Evolutionary conservation across 2,797 vertebrate genomes (phyloP), one percentile per base, ranked within the genome.

Genomic region (Acipenser oxyrinchus): DNA sequence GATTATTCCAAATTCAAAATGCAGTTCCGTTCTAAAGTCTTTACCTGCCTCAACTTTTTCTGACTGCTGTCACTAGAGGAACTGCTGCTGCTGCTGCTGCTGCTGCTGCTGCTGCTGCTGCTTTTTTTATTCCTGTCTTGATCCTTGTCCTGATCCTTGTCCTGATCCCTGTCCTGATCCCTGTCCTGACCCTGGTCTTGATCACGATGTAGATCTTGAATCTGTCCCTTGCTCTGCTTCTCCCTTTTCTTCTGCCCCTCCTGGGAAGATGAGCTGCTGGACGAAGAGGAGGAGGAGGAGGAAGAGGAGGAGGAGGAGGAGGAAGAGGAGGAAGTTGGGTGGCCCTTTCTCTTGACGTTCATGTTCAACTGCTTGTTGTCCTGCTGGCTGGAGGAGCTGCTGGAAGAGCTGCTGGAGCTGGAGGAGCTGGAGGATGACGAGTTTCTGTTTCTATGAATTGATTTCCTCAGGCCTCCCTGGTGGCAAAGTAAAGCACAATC

Each of bases 221-320:
- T 1, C 37, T 37, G 37, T 5, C 37, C 37, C 37, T 37, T 37
- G 37, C 37, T 37, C 37, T 37, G 37, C 37, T 37, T 37, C 5
- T 37, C 37, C 37, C 5, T 4, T 37, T 37, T 37, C 37, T 37
- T 37, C 37, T 5, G 37, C 37, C 37, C 37, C 37, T 37, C 37
- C 37, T 37, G 37, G 37, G 78, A 74, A 6, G 76, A 77, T 10
- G 74, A 71, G 68, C 70, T 52, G 2, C 48, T 50, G 8, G 66
- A 68, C 1, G 63, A 60, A 1, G 70, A 71, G 1, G 49, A 57
- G 4, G 67, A 69, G 9, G 69, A 69, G 2, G 10, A 60, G 10
- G 13, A 48, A 7, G 77, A 75, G 5, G 78, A 73, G 7, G 37
- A 71, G 8, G 64, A 1, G 10, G 75, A 75, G 15, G 53, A 55